Base-by-base conservation (phyloP, 2,888 invertebrate genomes). In the Zhuqinia jingwanae region DNA sequence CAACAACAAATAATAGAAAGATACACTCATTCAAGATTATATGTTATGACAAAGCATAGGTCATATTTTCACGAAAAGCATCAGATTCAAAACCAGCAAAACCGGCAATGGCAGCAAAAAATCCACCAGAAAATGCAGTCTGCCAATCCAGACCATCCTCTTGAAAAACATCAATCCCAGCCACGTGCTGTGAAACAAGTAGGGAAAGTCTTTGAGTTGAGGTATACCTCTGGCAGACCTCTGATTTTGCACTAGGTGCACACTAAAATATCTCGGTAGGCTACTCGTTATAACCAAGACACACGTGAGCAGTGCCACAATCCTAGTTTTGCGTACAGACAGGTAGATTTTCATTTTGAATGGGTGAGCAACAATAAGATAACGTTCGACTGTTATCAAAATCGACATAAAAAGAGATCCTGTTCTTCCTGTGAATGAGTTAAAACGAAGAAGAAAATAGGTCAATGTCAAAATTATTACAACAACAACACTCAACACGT, bases 291-390 rank as follows among this genome's bases (percentile, higher is more conserved):
- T 30, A 1, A 58, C 81, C 10, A 81, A 3, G 0, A 36, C n/a
- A 2, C 70, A 70, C n/a, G 58, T 73, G 47, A 73, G 10, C 0
- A n/a, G 6, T 2, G 45, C 81, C 17, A 81, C 25, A 30, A 73
- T 45, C 45, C 70, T 53, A 17, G 81, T 81, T 81, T 81, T 81
- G 5, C 45, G 42, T 15, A 73, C 63, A 10, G 78, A 50, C 73
- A 53, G 56, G 70, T 70, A 81, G 13, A 81, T 73, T 60, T 81
- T 73, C 81, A 73, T 81, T 56, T 50, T 81, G 17, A 81, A 45
- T 11, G 81, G 81, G 22, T 81, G 70, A 56, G 58, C 70, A 22
- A 73, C 65, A 36, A 81, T 58, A 22, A 81, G 58, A 45, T 81
- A 70, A 15, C 81, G 42, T 47, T 81, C 70, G 0, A 81, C 45